Base-by-base conservation (phyloP, 2,797 vertebrate genomes). In the Leptodactylus fallax region DNA sequence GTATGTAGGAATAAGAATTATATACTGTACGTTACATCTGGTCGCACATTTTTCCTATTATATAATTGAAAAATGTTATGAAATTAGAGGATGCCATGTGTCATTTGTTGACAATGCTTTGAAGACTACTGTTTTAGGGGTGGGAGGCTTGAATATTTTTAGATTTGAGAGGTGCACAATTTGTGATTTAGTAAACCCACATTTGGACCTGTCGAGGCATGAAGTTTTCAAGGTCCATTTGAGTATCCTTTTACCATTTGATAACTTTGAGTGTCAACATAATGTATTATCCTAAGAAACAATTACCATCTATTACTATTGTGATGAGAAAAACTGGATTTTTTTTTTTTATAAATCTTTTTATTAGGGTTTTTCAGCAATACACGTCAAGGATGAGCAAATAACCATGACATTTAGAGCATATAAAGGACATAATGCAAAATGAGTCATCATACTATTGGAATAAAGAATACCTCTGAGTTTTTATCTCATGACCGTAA, bases 181-280 rank as follows among this genome's bases (percentile, higher is more conserved):
- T 76, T 76, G 36, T 76, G 72, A 76, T 19, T n/a, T n/a, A 19
- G 47, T 76, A 76, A 76, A 51, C 72, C 47, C 72, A 76, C 72
- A 49, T 76, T 76, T 76, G 47, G 19, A 51, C 72, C 47, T 76
- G 72, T 76, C n/a, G 72, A 51, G 72, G 36, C 72, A 49, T 76
- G 72, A 19, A n/a, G 1, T 76, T 76, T 51, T 76, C 72, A 74
- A 49, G 71, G 45, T 74, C 9, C 19, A 74, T 74, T 74, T n/a
- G 3, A 76, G 19, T 76, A n/a, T 51, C 21, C 51, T n/a, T 76
- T 76, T 51, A 76, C 47, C 0, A 49, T 51, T 76, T n/a, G 11
- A 49, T 76, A 51, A n/a, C 17, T 76, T n/a, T n/a, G 17, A 76
- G 21, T 0, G 51, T 10, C 13, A 49, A 6, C 47, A 76, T n/a